Percentiles rank a stretch among this genome's conserved stretches.
phyloP scores from a whole-genome alignment of 2,797 vertebrate species.

The Alcedo atthis region DNA sequence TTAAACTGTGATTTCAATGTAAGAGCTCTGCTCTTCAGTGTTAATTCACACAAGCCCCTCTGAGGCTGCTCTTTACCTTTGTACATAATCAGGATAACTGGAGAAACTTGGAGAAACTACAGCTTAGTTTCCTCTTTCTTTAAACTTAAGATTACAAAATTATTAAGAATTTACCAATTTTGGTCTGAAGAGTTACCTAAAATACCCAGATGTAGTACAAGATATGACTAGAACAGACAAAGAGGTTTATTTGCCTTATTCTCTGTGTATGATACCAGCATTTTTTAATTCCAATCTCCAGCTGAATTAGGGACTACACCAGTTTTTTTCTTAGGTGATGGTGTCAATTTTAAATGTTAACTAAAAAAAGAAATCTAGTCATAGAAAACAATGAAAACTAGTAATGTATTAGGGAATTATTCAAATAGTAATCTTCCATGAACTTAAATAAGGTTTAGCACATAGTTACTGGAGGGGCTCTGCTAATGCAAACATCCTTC shows the following conservation, averaged over 20 bases:
- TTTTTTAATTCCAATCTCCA: background rate
- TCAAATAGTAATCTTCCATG: background rate
- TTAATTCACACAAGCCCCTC: background rate
- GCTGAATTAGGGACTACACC: background rate
- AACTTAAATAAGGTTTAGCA: background rate
- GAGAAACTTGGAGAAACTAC: background rate
- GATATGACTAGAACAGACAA: background rate
- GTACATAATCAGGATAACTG: background rate
- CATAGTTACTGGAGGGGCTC: background rate
- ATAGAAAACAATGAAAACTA: background rate
- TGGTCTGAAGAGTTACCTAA: background rate
- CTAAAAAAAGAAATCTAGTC: background rate
- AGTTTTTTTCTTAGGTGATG: background rate
- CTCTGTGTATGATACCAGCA: background rate
- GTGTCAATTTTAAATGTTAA: background rate
- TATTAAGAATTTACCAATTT: background rate
- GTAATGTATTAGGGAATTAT: background rate
- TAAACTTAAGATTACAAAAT: background rate
- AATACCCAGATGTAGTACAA: background rate
- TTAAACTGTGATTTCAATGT: background rate
- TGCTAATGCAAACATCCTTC: background rate
- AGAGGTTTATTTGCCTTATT: background rate
- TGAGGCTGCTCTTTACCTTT: rapidly evolving
- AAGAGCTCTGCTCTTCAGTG: background rate
- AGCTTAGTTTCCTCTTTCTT: background rate